These are phyloP conservation scores for Tuta absoluta DNA, from an alignment of 2,888 invertebrate species.

Conservation along the genomic window DNA sequence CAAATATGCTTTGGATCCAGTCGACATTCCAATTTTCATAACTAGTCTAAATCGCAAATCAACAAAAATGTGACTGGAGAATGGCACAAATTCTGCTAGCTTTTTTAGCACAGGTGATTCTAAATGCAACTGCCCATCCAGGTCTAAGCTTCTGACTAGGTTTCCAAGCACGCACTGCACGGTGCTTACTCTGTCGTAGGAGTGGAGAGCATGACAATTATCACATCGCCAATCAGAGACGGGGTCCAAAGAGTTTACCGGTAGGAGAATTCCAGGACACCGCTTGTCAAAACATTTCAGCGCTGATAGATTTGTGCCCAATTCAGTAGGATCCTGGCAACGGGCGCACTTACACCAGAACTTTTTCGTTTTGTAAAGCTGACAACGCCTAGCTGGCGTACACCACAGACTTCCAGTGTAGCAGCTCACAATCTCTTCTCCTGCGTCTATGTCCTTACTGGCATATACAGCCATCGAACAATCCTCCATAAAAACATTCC, in stretches of 20 bases:
- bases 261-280: conserved; percentile 79
- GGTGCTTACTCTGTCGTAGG: conserved; percentile 66
- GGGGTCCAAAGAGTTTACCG: conserved; percentile 70
- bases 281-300: conserved; percentile 75
- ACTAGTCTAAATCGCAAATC: conserved; percentile 62
- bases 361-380: conserved; percentile 83
- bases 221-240: conserved; percentile 81
- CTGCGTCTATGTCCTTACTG: conserved; percentile 77
- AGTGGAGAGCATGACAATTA: conserved; percentile 64
- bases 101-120: conserved; percentile 57
- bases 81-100: conserved; percentile 61
- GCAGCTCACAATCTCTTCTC: conserved; percentile 83
- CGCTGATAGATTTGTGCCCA: conserved; percentile 78
- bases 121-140: conserved; percentile 72
- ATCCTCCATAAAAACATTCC: conserved; percentile 80
- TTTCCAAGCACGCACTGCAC: conserved; percentile 78
- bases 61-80: conserved; percentile 65
- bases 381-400: conserved; percentile 82
- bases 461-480: conserved; percentile 82
- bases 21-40: conserved; percentile 57
- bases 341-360: conserved; percentile 84
- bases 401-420: conserved; percentile 86
- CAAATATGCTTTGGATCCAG: conserved; percentile 45
- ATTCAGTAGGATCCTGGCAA: conserved; percentile 84
- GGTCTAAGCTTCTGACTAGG: conserved; percentile 71